Conservation (phyloP, 2,113 vertebrate genomes). For the Felis chaus region DNA sequence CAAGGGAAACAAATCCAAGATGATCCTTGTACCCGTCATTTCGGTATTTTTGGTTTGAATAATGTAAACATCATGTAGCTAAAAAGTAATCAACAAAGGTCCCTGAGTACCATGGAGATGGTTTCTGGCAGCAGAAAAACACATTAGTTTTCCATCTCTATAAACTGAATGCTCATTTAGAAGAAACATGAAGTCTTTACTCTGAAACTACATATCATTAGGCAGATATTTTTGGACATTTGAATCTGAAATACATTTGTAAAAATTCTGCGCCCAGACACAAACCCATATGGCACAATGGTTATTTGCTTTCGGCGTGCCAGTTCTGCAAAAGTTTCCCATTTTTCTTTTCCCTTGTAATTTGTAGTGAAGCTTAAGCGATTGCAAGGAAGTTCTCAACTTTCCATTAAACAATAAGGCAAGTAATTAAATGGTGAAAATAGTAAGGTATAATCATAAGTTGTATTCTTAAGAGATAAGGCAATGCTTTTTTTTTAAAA, state of each 20-base stretch:
- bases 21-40: neutral
- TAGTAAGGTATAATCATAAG: accelerated
- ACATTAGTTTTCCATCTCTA: slow-evolving; percentile 48
- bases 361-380: neutral
- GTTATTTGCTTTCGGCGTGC: neutral
- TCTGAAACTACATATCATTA: slow-evolving; percentile 64
- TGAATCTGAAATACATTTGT: slow-evolving; percentile 56
- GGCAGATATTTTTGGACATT: slow-evolving; percentile 55
- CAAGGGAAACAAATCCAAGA: neutral
- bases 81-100: neutral
- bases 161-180: slow-evolving; percentile 64
- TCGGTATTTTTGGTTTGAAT: slow-evolving; percentile 5
- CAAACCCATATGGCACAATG: neutral
- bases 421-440: neutral
- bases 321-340: neutral
- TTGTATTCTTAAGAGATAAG: no score
- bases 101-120: neutral
- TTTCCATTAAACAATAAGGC: neutral
- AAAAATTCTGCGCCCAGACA: slow-evolving; percentile 10
- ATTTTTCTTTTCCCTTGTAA: neutral
- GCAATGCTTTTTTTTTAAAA: no score
- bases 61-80: neutral
- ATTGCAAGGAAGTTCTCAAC: neutral
- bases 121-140: slow-evolving; percentile 46
- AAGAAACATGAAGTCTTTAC: slow-evolving; percentile 70